Conservation (phyloP, 2,113 vertebrate genomes). For the Otis tarda region DNA sequence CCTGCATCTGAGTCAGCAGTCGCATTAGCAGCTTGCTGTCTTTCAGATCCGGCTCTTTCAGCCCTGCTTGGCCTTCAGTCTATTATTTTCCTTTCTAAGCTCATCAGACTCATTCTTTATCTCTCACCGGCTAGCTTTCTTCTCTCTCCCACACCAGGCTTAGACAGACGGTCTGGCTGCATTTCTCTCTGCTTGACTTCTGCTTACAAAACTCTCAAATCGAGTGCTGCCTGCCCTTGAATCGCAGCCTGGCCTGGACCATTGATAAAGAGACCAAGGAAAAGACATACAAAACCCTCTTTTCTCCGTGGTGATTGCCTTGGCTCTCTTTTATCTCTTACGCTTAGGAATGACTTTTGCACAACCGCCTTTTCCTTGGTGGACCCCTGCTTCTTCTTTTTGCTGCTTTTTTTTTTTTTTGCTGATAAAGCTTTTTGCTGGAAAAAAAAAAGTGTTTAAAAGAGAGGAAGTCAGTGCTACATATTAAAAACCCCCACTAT, state of each 20-base stretch:
- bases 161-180: not conserved
- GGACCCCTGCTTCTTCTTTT: not conserved
- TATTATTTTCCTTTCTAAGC: conserved; percentile 39
- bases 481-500: not conserved
- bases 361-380: not conserved
- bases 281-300: fast-evolving
- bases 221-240: not conserved
- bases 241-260: not conserved
- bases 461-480: not conserved
- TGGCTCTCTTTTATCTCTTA: not conserved
- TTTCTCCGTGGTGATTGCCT: not conserved
- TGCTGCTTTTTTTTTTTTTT: not conserved
- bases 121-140: not conserved
- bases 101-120: conserved; percentile 33
- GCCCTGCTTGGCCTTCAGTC: conserved; percentile 16
- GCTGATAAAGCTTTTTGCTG: not conserved
- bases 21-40: not conserved
- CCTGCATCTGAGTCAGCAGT: not conserved
- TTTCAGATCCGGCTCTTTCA: not conserved
- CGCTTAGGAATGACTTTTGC: not conserved
- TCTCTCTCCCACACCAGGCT: conserved; percentile 4
- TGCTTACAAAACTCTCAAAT: conserved; percentile 13
- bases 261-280: not conserved
- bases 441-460: not conserved
- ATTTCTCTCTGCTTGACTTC: not conserved